Evolutionary conservation across 1,140 invertebrate genomes (phyloP), one percentile per base, ranked within the genome.

Genomic region (Caenorhabditis tropicalis): DNA sequence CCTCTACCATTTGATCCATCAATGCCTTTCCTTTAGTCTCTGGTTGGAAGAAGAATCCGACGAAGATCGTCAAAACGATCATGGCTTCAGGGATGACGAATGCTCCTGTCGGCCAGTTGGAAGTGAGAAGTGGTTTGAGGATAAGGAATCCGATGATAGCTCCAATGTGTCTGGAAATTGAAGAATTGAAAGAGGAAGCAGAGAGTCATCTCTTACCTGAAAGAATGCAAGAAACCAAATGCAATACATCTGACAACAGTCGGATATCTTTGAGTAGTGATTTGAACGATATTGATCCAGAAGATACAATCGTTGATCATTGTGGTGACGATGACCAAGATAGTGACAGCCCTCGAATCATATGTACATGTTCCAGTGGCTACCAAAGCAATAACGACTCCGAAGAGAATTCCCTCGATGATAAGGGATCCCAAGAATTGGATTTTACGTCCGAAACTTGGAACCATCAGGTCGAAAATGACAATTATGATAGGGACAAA

Each of bases 21-120:
- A 90, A 84, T 29, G 89, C 87, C 60, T 90, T 90, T 74, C 89
- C 89, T 80, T 90, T 90, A n/a, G 88, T 89, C 16, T 90, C 89
- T n/a, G 89, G 89, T 79, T 90, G 89, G 43, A 90, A 79, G 79
- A 90, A 84, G 33, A 87, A 81, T 19, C 89, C 89, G 16, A 90
- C 43, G 16, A 89, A 49, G 15, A 90, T 79, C 1, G 89, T 90
- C 0, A 90, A 70, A 21, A 87, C 33, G n/a, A 90, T 84, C 33
- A 90, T 60, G 12, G 79, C 88, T 36, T 88, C 84, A 19, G 89
- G 89, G 24, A 90, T 81, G 7, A 90, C 85, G 43, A 90, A 90
- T 31, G 86, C 88, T 53, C 82, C 87, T 5, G 74, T 56, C 15
- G 89, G 87, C 49, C 79, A 88, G 33, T 21, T 43, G 2, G 89